These are phyloP conservation scores for Sarcophaga peregrina DNA, from an alignment of 1,140 invertebrate genomes.

Conservation along the genomic window DNA sequence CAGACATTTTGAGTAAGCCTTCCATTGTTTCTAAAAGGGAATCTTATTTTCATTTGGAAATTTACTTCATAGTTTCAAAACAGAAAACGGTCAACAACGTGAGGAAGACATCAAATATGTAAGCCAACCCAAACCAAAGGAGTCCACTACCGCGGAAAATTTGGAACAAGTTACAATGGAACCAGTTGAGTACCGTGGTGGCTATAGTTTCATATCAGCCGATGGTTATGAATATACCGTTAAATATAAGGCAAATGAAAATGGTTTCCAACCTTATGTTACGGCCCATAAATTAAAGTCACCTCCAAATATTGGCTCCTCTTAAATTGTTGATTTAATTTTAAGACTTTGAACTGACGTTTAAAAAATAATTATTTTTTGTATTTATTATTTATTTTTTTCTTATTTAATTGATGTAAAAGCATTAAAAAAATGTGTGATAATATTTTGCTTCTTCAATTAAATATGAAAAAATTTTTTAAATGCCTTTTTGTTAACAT, in stretches of 20 bases:
- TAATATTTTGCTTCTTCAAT: no score
- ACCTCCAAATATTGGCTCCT: background rate
- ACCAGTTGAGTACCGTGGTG: slow-evolving; percentile 68
- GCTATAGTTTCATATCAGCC: slow-evolving; percentile 76
- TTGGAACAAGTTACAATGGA: slow-evolving; percentile 44
- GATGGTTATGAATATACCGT: slow-evolving; percentile 76
- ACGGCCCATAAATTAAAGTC: slow-evolving; percentile 58
- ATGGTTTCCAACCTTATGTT: slow-evolving; percentile 77
- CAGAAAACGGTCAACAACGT: slow-evolving; percentile 58
- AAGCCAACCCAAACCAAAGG: slow-evolving; percentile 40
- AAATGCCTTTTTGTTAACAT: no score
- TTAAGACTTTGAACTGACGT: no score
- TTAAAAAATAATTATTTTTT: no score
- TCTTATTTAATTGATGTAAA: no score
- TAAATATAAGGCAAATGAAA: slow-evolving; percentile 77
- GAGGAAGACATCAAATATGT: slow-evolving; percentile 58
- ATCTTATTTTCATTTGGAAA: background rate
- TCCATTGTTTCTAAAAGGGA: background rate
- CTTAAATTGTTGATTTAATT: background rate
- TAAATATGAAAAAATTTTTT: no score
- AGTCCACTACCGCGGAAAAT: slow-evolving; percentile 23
- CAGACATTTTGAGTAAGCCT: slow-evolving; percentile 29
- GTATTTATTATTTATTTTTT: no score
- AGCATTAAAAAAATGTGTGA: no score
- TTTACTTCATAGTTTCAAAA: slow-evolving; percentile 52